phyloP scores from a whole-genome alignment of 2,797 vertebrate genomes.

The Platyrinchus mystaceus region DNA sequence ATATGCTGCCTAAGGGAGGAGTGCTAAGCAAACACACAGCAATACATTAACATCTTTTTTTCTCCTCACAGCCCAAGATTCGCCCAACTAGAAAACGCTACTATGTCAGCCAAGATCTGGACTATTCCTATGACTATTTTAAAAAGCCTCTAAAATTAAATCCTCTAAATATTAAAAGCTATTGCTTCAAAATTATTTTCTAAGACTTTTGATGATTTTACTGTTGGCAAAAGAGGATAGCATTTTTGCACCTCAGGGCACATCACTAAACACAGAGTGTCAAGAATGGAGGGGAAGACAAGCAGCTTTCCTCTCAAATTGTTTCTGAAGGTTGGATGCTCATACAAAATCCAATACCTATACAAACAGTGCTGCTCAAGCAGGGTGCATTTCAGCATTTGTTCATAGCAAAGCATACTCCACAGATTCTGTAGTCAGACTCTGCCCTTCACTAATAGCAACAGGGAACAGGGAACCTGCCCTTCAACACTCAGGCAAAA shows the following conservation, averaged over 20 bases:
- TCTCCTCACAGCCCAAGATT: neutral
- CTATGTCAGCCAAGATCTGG: neutral
- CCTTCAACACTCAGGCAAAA: neutral
- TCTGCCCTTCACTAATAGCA: neutral
- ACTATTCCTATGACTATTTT: neutral
- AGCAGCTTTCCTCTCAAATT: neutral
- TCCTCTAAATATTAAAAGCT: neutral
- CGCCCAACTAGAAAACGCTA: neutral
- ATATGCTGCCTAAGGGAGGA: conserved; percentile 47
- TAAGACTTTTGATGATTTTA: neutral
- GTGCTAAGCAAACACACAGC: conserved; percentile 10
- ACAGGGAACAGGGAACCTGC: neutral
- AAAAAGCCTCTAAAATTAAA: neutral
- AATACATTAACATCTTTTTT: neutral
- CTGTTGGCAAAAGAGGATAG: neutral
- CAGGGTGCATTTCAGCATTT: neutral
- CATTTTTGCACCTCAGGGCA: neutral
- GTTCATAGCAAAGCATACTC: neutral
- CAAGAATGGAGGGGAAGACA: rapidly evolving
- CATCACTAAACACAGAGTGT: neutral
- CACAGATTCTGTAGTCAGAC: neutral
- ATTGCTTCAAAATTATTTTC: neutral
- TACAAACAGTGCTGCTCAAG: neutral
- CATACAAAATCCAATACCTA: neutral
- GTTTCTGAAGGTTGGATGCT: neutral